Percentiles rank a stretch among this genome's conserved stretches.
These are phyloP conservation scores for Chelonus formosanus DNA, from an alignment of 2,888 invertebrate species.

Conservation along the genomic window DNA sequence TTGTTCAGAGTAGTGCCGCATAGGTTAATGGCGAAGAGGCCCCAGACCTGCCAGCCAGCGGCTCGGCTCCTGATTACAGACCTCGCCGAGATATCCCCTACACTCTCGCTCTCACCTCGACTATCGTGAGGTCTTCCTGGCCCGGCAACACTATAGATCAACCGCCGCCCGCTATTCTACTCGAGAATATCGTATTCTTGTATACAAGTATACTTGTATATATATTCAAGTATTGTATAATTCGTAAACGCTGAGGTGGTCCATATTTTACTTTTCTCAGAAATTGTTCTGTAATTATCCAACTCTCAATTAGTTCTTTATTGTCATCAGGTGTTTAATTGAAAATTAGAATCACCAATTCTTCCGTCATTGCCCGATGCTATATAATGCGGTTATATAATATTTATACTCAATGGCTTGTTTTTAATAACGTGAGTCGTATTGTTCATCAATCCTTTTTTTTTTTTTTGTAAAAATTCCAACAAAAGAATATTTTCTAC, in stretches of 20 bases:
- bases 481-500: too few relatives aligned
- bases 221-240: constrained; percentile 8
- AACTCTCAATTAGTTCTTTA: too few relatives aligned
- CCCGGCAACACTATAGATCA: constrained; percentile 56
- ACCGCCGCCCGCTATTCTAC: constrained; percentile 42
- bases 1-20: constrained; percentile 43
- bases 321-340: background rate
- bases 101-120: constrained; percentile 63
- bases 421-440: too few relatives aligned
- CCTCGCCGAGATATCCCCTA: constrained; percentile 56
- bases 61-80: constrained; percentile 64
- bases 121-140: constrained; percentile 49
- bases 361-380: background rate
- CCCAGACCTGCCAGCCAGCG: constrained; percentile 47
- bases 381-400: too few relatives aligned
- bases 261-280: too few relatives aligned
- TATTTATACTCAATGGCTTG: too few relatives aligned
- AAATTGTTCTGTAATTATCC: too few relatives aligned
- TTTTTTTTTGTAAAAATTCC: too few relatives aligned
- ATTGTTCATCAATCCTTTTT: too few relatives aligned
- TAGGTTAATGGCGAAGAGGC: constrained; percentile 61
- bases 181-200: constrained; percentile 44
- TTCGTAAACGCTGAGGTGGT: too few relatives aligned
- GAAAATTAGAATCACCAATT: background rate
- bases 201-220: constrained; percentile 35